Base-by-base conservation (phyloP, 2,797 vertebrate species). In the Sciurus carolinensis region DNA sequence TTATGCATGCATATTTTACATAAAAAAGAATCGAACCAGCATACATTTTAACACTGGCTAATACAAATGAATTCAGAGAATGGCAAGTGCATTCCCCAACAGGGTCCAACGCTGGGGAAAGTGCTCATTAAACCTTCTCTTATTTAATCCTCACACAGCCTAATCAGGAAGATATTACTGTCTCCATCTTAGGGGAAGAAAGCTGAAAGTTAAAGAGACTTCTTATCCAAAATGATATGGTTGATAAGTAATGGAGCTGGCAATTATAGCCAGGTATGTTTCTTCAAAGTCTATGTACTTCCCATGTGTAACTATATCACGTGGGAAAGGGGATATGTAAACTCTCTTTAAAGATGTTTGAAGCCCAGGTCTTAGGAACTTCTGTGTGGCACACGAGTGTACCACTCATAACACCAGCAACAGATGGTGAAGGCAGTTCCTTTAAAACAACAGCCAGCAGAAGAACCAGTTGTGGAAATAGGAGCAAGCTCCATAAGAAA, bases 381-480 rank as follows among this genome's bases (percentile, higher is more conserved):
- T 93, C 54, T 64, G 44, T 22, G 14, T 6, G 59, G 30, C 59
- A 84, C 24, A 12, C 47, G 24, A 64, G 52, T 54, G 64, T 93
- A 52, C n/a, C 47, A 20, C 28, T 39, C 79, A 62, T 33, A 50
- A 52, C 24, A 14, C 26, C 67, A 89, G 59, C 26, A 50, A 66
- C 26, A 72, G 88, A 87, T 15, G 71, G 67, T 24, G 15, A 64
- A 76, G 69, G 57, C 69, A 67, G 67, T 28, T 83, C 72, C 66
- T 84, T 72, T 64, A 10, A 80, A 94, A 90, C 76, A 96, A 91
- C 88, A 82, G 73, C 85, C 66, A 73, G 47, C 24, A 77, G n/a
- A 91, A 67, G n/a, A 90, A 84, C 50, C 24, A 26, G 36, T 54
- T 33, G 64, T 72, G 18, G 11, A 59, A 73, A 90, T 8, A 67